Evolutionary conservation across 2,113 vertebrate species (phyloP).

Genomic region (Coracopsis vasa): DNA sequence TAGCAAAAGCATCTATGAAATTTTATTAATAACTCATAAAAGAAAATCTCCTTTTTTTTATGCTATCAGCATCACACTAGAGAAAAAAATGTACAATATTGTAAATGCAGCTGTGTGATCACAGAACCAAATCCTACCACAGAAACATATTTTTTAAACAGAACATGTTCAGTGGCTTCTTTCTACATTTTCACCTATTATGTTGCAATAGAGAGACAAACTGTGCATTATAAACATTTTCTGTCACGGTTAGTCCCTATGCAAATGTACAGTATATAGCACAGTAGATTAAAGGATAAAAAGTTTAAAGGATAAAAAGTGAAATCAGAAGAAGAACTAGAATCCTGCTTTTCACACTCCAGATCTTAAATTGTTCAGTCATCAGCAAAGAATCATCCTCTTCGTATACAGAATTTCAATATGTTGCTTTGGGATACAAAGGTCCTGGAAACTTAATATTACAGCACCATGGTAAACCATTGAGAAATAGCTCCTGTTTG

Average conservation of each 20-base stretch:
- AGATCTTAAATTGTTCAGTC: not conserved
- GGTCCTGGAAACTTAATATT: not conserved
- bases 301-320: not conserved
- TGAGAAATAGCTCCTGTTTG: not conserved
- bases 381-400: not conserved
- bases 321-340: not conserved
- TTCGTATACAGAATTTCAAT: not conserved
- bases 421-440: not conserved
- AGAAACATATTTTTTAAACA: not conserved
- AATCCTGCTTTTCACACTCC: not conserved
- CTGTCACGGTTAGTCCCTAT: not conserved
- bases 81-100: not conserved
- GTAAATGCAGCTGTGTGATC: not conserved
- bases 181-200: not conserved
- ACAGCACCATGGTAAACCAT: not conserved
- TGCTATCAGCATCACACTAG: not conserved
- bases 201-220: not conserved
- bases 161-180: not conserved
- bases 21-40: not conserved
- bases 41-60: not conserved
- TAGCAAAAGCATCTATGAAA: not conserved
- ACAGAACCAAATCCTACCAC: not conserved
- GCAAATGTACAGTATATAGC: not conserved
- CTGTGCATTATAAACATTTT: not conserved
- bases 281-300: not conserved